Percentiles rank a stretch among this genome's conserved stretches.
These are phyloP conservation scores for Hippocampus zosterae DNA, from an alignment of 2,113 vertebrate species.

Conservation along the genomic window DNA sequence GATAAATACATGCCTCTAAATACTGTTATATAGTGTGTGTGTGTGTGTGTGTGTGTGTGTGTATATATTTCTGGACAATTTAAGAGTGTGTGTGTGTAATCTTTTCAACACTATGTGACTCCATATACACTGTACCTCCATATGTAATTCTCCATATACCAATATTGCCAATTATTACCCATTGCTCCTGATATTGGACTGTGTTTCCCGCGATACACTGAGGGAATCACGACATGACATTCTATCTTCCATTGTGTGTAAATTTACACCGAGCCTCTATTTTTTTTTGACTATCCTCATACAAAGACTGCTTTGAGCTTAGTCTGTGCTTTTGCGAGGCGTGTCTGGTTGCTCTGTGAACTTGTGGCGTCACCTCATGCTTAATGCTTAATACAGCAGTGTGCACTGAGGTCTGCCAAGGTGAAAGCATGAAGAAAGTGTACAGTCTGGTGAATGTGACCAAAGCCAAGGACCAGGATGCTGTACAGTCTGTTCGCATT, in stretches of 20 bases:
- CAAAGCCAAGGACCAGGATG: constrained; percentile 58
- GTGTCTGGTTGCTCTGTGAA: constrained; percentile 21
- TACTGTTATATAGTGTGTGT: too few relatives aligned
- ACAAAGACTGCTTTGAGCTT: constrained; percentile 46
- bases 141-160: too few relatives aligned
- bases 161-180: too few relatives aligned
- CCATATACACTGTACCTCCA: too few relatives aligned
- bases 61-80: too few relatives aligned
- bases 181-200: too few relatives aligned
- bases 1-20: too few relatives aligned
- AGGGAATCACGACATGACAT: neutral
- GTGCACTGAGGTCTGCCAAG: constrained; percentile 13
- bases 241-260: neutral
- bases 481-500: constrained; percentile 58
- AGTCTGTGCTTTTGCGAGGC: constrained; percentile 28
- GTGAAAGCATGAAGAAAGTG: constrained; percentile 64
- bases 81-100: too few relatives aligned
- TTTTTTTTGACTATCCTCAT: neutral
- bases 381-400: neutral
- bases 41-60: too few relatives aligned
- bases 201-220: too few relatives aligned
- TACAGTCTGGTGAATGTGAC: constrained; percentile 54
- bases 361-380: neutral
- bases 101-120: too few relatives aligned
- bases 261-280: neutral